Conservation (phyloP, 2,888 invertebrate species). For the Seira sanloemensis region DNA sequence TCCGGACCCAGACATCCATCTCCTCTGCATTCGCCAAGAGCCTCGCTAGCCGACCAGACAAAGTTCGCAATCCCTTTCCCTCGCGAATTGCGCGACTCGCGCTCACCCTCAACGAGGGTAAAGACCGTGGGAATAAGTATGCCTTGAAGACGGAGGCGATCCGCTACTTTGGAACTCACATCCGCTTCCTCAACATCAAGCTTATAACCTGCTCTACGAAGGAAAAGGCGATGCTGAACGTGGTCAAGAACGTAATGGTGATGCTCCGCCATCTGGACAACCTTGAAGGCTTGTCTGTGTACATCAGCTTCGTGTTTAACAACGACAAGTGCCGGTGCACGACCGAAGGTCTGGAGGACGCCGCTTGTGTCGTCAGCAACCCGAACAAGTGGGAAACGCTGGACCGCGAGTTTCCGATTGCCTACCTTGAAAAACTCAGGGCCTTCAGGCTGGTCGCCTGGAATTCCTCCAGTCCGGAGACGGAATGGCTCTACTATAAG, state of each 20-base stretch:
- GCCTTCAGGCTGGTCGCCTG: slow-evolving; percentile 34
- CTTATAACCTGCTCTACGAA: not conserved
- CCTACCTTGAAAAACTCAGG: slow-evolving; percentile 8
- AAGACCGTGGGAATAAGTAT: not conserved
- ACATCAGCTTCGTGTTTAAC: slow-evolving; percentile 27
- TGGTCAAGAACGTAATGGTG: slow-evolving; percentile 5
- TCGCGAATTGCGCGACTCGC: slow-evolving; percentile 23
- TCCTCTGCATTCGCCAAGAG: not conserved
- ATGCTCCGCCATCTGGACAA: slow-evolving; percentile 15
- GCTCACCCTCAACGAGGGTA: not conserved
- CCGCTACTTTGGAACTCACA: slow-evolving; percentile 19
- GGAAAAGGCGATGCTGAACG: not conserved
- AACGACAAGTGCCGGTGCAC: not conserved
- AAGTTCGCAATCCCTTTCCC: slow-evolving; percentile 21
- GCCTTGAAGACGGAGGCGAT: not conserved
- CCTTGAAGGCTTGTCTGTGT: slow-evolving; percentile 24
- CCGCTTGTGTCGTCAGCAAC: not conserved
- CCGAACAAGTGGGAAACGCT: not conserved
- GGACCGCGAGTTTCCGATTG: not conserved
- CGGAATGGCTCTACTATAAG: slow-evolving; percentile 39
- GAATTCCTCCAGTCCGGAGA: slow-evolving; percentile 37
- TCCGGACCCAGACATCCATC: not conserved
- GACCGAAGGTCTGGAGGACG: not conserved
- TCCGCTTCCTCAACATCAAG: slow-evolving; percentile 28
- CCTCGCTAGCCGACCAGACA: not conserved